Conservation (phyloP, 2,888 invertebrate genomes). For the Nymphalis urticae region DNA sequence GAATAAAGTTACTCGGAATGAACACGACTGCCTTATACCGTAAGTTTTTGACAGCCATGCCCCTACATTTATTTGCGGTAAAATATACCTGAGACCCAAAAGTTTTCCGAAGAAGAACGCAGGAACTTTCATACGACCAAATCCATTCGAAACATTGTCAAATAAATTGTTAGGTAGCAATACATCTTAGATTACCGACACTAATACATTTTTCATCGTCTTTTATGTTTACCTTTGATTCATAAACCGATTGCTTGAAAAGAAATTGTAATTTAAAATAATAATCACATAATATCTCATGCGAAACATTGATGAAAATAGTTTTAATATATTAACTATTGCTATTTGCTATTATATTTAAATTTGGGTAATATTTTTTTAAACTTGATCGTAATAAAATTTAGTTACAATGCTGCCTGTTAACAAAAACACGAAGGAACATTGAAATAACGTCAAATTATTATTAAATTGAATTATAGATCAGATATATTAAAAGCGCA, state of each 20-base stretch:
- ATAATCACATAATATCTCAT: too few relatives aligned
- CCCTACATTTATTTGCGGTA: conserved; percentile 34
- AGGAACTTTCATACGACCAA: conserved; percentile 27
- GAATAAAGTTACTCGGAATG: conserved; percentile 24
- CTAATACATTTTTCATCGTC: not conserved
- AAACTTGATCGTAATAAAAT: too few relatives aligned
- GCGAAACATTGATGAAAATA: too few relatives aligned
- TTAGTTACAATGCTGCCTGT: too few relatives aligned
- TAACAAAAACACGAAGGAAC: too few relatives aligned
- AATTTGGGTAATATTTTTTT: too few relatives aligned
- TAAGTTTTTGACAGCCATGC: conserved; percentile 37
- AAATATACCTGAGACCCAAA: conserved; percentile 38
- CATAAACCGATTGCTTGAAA: not conserved
- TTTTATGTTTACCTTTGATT: not conserved
- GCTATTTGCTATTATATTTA: too few relatives aligned
- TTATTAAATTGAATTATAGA: too few relatives aligned
- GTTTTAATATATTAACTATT: too few relatives aligned
- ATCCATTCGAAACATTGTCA: conserved; percentile 13
- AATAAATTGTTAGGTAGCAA: conserved; percentile 16
- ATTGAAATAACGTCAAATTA: too few relatives aligned
- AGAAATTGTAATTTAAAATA: too few relatives aligned
- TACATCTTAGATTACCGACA: not conserved
- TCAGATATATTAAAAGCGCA: too few relatives aligned
- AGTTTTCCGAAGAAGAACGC: conserved; percentile 38
- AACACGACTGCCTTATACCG: conserved; percentile 28